Base-by-base conservation (phyloP, 2,113 vertebrate species). In the Piaya cayana region DNA sequence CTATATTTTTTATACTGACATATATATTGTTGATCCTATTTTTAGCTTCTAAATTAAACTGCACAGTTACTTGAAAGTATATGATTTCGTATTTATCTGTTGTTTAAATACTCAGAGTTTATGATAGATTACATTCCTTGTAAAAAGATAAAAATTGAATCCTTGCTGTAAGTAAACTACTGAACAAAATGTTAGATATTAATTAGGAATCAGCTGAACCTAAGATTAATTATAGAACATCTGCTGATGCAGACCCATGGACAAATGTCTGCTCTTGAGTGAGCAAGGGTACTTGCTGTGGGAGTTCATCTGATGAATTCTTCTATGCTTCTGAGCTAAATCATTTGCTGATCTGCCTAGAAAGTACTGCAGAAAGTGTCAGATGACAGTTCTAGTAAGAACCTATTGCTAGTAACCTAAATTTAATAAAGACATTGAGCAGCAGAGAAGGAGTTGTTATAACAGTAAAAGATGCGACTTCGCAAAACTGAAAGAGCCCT, bases 161-260 rank as follows among this genome's bases (percentile, higher is more conserved):
- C n/a, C 18, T 59, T 36, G 14, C 63, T 86, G 63, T 74, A 83
- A 94, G 60, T 94, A 88, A 86, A 85, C 59, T 80, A 45, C 34
- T 62, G 81, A 96, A 76, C 39, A 80, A 25, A 80, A 70, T 37
- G 30, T 91, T 96, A 93, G 90, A 93, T 90, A 90, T 93, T 95
- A 94, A 88, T 84, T 94, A 91, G 50, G 45, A 92, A 83, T 88
- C 84, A 76, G 26, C 25, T 87, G 67, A 95, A 85, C 15, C 29
- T 85, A n/a, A 62, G 60, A 82, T 87, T 91, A 93, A 74, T 95
- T 95, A 85, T 55, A 86, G 87, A 95, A 62, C 55, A 82, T 63
- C 78, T 90, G 69, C 83, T 94, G 30, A 43, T 87, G 79, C 56
- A 88, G 64, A 76, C 47, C 45, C 25, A 22, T 1, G 1, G 82